These are phyloP conservation scores for Pangasius mekongensis DNA, from an alignment of 2,797 vertebrate genomes.

Conservation along the genomic window DNA sequence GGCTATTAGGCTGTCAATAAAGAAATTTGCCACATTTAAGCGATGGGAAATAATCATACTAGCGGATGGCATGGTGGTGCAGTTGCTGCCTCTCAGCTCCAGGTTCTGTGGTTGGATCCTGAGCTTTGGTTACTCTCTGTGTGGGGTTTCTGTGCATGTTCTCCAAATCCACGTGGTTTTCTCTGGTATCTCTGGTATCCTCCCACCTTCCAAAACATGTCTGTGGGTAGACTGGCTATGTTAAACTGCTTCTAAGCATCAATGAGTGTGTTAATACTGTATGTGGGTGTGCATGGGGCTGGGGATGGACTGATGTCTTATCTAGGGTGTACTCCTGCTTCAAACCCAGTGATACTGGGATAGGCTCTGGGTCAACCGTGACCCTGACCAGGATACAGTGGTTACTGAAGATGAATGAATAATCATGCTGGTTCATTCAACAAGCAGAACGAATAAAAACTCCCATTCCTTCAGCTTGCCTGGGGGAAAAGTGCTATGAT, in stretches of 20 bases:
- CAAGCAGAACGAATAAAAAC: neutral
- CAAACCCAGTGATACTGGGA: neutral
- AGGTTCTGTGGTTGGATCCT: neutral
- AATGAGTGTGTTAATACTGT: neutral
- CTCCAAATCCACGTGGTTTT: neutral
- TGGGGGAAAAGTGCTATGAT: neutral
- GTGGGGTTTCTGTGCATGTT: neutral
- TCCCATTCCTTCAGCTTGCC: neutral
- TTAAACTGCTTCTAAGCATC: neutral
- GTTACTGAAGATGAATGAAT: neutral
- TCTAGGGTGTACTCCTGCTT: neutral
- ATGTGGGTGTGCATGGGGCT: neutral
- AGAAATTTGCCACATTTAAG: neutral
- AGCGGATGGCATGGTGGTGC: too few species aligned
- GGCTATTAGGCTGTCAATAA: neutral
- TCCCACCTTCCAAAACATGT: neutral
- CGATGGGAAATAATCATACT: neutral
- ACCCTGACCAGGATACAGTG: neutral
- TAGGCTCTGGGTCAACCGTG: neutral
- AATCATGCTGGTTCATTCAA: slow-evolving; percentile 23
- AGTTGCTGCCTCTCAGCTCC: neutral
- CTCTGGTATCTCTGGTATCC: neutral
- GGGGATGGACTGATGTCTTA: neutral
- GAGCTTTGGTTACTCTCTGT: neutral
- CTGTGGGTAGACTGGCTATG: neutral